Conservation (phyloP, 2,888 invertebrate species). For the Oxystoma pomonae region DNA sequence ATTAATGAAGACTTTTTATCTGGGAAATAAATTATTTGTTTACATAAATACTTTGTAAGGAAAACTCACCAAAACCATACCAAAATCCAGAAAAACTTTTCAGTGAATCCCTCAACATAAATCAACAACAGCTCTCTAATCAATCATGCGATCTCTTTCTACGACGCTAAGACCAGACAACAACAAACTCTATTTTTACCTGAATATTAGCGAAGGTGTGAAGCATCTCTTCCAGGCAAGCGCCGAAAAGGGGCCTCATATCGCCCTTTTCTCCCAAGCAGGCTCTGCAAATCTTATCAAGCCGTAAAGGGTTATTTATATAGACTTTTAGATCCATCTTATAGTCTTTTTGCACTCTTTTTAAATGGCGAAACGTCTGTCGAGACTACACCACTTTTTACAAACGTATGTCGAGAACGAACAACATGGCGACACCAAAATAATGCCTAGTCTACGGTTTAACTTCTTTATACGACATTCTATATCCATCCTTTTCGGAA, state of each 20-base stretch:
- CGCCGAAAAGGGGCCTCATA: constrained; percentile 50
- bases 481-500: too few relatives aligned
- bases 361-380: constrained; percentile 14
- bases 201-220: constrained; percentile 46
- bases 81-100: too few relatives aligned
- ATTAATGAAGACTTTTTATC: too few relatives aligned
- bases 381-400: not conserved
- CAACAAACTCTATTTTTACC: constrained; percentile 34
- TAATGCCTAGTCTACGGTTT: too few relatives aligned
- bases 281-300: constrained; percentile 50
- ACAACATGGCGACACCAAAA: not conserved
- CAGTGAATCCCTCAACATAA: too few relatives aligned
- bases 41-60: too few relatives aligned
- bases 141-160: too few relatives aligned
- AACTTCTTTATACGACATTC: too few relatives aligned
- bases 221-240: constrained; percentile 51
- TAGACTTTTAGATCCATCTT: constrained; percentile 45
- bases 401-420: not conserved
- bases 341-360: constrained; percentile 2
- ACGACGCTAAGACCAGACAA: too few relatives aligned
- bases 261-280: constrained; percentile 49
- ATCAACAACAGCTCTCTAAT: too few relatives aligned
- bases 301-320: constrained; percentile 45
- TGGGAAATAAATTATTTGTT: too few relatives aligned
- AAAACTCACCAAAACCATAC: too few relatives aligned